Conservation (phyloP, 2,797 vertebrate species). For the Dermochelys coriacea region DNA sequence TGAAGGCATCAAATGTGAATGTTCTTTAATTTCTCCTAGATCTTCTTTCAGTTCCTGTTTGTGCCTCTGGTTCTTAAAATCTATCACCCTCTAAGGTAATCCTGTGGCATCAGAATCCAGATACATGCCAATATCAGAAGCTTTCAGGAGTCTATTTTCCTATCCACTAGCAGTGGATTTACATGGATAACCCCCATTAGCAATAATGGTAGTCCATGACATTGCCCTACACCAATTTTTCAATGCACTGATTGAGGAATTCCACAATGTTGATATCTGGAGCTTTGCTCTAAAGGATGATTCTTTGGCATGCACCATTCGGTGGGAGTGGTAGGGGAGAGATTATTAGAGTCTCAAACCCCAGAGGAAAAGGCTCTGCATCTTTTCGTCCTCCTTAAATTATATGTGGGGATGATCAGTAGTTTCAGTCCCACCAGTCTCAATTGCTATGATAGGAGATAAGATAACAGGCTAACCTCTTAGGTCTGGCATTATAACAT, state of each 20-base stretch:
- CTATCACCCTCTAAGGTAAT: background rate
- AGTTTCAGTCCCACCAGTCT: background rate
- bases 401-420: background rate
- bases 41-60: background rate
- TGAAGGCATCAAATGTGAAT: background rate
- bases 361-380: background rate
- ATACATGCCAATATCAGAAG: background rate
- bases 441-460: background rate
- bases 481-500: background rate
- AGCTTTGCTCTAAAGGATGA: background rate
- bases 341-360: background rate
- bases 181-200: background rate
- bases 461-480: accelerated
- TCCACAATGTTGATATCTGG: background rate
- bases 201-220: background rate
- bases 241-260: background rate
- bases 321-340: background rate
- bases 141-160: background rate
- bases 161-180: background rate
- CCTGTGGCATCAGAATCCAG: background rate
- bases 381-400: background rate
- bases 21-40: background rate
- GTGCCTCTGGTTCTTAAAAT: background rate
- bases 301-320: background rate
- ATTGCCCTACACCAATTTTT: background rate